Evolutionary conservation across 1,140 invertebrate genomes (phyloP).

Genomic region (Bemisia tabaci): DNA sequence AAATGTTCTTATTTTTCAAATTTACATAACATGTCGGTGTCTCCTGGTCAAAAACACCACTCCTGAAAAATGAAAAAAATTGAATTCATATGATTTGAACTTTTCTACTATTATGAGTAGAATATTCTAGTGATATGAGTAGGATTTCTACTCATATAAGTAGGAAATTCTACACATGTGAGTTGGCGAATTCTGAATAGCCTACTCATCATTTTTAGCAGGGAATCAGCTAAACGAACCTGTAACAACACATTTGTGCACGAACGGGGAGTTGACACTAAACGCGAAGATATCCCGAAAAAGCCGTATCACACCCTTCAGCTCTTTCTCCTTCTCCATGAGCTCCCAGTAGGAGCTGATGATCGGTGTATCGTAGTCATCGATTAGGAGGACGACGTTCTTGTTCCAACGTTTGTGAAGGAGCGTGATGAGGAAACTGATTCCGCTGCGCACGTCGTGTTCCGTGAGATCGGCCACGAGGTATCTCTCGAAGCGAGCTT

Average conservation of each 20-base stretch:
- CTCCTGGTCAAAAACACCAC: too few relatives aligned
- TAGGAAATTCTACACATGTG: too few relatives aligned
- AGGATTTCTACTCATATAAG: too few relatives aligned
- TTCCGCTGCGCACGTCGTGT: neutral
- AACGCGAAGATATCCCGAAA: neutral
- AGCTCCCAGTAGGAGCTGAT: neutral
- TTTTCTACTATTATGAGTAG: too few relatives aligned
- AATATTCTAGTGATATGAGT: too few relatives aligned
- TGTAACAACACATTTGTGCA: neutral
- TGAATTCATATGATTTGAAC: too few relatives aligned
- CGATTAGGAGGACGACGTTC: conserved; percentile 1
- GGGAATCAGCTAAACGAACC: too few relatives aligned
- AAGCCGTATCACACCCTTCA: neutral
- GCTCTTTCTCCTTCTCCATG: neutral
- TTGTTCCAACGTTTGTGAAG: conserved; percentile 1
- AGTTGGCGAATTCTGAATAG: too few relatives aligned
- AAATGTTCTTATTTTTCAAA: too few relatives aligned
- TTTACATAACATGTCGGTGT: too few relatives aligned
- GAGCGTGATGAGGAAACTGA: neutral
- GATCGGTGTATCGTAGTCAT: conserved; percentile 3
- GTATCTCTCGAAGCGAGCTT: neutral
- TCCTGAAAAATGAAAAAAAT: too few relatives aligned
- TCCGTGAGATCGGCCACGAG: neutral
- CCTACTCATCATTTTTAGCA: too few relatives aligned
- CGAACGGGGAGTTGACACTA: neutral